Conservation (phyloP, 92 coral and sea anemone species). For the Actinostola sp. region DNA sequence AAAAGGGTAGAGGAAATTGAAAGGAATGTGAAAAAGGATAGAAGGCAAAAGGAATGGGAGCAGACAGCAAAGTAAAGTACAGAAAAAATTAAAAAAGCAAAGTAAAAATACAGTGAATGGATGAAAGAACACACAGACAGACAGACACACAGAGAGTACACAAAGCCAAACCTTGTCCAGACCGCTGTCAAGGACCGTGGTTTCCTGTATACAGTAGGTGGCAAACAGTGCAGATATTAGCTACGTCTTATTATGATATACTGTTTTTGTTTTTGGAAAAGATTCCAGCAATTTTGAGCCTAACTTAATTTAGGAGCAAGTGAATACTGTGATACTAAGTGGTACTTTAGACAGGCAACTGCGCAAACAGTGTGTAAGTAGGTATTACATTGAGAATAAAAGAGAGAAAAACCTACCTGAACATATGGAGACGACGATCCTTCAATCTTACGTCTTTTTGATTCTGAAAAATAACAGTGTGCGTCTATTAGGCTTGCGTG, state of each 20-base stretch:
- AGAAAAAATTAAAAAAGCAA: not conserved
- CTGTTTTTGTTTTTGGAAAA: not conserved
- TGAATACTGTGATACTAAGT: no score
- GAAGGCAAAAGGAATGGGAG: not conserved
- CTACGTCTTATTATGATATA: not conserved
- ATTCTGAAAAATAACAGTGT: conserved; percentile 40
- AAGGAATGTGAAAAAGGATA: not conserved
- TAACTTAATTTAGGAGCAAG: no score
- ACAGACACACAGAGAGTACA: conserved; percentile 6
- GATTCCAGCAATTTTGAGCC: no score
- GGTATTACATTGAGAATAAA: no score
- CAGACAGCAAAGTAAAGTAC: not conserved
- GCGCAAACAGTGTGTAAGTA: no score
- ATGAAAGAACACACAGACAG: conserved; percentile 2
- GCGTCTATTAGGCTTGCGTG: no score
- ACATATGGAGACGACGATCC: conserved; percentile 89
- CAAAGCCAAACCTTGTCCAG: conserved; percentile 27
- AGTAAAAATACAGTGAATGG: not conserved
- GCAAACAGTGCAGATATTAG: conserved; percentile 12
- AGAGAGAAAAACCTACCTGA: conserved; percentile 87
- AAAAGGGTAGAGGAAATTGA: not conserved
- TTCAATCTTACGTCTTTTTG: conserved; percentile 83
- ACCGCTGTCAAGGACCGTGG: conserved; percentile 19
- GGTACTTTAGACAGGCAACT: no score
- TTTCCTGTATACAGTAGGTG: conserved; percentile 13